Evolutionary conservation across 2,797 vertebrate species (phyloP).

Genomic region (Lagodon rhomboides): DNA sequence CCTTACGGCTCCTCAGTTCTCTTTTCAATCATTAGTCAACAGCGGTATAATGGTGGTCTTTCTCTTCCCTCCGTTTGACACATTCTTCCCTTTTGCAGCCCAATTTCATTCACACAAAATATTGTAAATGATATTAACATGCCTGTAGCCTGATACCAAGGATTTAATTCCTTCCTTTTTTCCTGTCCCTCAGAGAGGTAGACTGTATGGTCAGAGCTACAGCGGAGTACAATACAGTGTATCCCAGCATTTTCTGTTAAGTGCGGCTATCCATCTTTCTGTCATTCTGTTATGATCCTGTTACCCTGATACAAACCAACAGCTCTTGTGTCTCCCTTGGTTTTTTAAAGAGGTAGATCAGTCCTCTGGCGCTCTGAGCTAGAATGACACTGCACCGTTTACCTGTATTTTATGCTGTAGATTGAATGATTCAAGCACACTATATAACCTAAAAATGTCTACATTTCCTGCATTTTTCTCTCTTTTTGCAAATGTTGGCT

Average conservation of each 20-base stretch:
- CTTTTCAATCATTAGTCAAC: constrained; percentile 57
- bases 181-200: constrained; percentile 60
- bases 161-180: constrained; percentile 53
- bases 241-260: constrained; percentile 55
- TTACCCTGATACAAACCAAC: constrained; percentile 55
- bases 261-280: constrained; percentile 63
- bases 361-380: constrained; percentile 5
- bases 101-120: constrained; percentile 31
- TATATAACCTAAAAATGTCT: background rate
- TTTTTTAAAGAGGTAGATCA: constrained; percentile 32
- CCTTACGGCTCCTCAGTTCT: constrained; percentile 48
- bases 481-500: background rate
- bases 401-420: background rate
- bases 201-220: constrained; percentile 56
- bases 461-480: background rate
- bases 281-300: constrained; percentile 68
- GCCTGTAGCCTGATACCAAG: constrained; percentile 49
- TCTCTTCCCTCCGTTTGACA: constrained; percentile 7
- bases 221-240: constrained; percentile 32
- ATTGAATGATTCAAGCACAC: background rate
- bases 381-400: background rate
- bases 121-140: constrained; percentile 62
- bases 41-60: background rate
- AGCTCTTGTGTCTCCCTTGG: constrained; percentile 26
- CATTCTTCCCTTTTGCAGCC: constrained; percentile 14